Base-by-base conservation (phyloP, 2,113 vertebrate species). In the Festucalex cinctus region DNA sequence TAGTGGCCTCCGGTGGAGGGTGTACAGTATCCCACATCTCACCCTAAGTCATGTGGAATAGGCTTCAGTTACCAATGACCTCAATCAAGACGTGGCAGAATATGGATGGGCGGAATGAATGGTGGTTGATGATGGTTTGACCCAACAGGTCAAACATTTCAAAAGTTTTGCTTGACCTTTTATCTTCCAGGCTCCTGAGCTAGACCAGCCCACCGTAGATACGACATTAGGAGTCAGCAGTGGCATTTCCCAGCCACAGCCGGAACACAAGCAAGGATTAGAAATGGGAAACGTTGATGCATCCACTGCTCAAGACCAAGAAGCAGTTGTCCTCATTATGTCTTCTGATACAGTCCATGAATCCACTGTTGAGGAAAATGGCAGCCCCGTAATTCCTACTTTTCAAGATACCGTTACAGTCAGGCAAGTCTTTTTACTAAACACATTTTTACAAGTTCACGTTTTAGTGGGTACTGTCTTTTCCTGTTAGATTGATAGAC, bases 321-420 rank as follows among this genome's bases (percentile, higher is more conserved):
- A 89, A 61, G 85, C 87, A 36, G 75, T 87, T 73, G 77, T 63
- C 22, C 44, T 7, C 5, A 59, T 39, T 3, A 51, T 63, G 51
- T 65, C 75, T 19, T 2, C 75, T 32, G 65, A 60, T 20, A 46
- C 65, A 14, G 24, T 61, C 3, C 26, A 49, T 62, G 66, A 4
- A 43, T 35, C 53, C 54, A 37, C 69, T 59, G 66, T 39, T 68
- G 73, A 69, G 36, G 44, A 65, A 22, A 89, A 93, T 84, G 94
- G 93, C 74, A 82, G 80, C 75, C 88, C 90, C 75, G 91, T 73
- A 83, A 81, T 82, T 82, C 83, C 88, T 91, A 92, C 89, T 84
- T 91, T 91, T 89, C 88, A 93, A 73, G 91, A 88, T 26, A 76
- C 86, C 82, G 78, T 83, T 1, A 85, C 87, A 64, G 81, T 90